phyloP scores from a whole-genome alignment of 2,113 vertebrate species.

The Athene cunicularia region DNA sequence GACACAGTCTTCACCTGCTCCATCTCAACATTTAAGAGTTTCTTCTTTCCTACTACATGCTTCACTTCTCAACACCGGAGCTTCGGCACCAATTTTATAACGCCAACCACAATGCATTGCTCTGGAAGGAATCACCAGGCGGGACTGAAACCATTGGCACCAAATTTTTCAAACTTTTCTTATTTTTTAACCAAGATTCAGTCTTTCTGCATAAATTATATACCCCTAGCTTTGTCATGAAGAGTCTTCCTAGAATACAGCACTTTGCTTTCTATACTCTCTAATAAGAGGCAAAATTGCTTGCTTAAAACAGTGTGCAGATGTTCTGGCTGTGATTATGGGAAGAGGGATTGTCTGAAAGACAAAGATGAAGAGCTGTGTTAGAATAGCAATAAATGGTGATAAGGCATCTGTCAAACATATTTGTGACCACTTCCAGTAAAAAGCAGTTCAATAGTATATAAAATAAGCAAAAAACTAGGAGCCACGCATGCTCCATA shows the following conservation, averaged over 20 bases:
- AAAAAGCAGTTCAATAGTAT: neutral
- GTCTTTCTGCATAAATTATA: neutral
- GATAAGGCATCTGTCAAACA: neutral
- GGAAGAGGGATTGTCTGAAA: neutral
- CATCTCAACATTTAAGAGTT: neutral
- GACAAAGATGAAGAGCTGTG: neutral
- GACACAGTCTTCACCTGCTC: neutral
- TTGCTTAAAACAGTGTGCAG: neutral
- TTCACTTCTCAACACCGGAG: neutral
- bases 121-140: neutral
- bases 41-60: neutral
- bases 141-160: neutral
- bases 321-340: constrained; percentile 3
- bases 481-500: neutral
- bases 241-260: neutral
- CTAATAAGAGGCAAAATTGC: constrained; percentile 11
- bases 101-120: neutral
- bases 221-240: neutral
- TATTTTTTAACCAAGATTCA: neutral
- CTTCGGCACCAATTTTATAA: neutral
- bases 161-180: neutral
- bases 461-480: neutral
- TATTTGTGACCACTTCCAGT: neutral
- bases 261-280: neutral
- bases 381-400: constrained; percentile 6